Conservation (phyloP, 2,797 vertebrate genomes). For the Taenioides sp. region DNA sequence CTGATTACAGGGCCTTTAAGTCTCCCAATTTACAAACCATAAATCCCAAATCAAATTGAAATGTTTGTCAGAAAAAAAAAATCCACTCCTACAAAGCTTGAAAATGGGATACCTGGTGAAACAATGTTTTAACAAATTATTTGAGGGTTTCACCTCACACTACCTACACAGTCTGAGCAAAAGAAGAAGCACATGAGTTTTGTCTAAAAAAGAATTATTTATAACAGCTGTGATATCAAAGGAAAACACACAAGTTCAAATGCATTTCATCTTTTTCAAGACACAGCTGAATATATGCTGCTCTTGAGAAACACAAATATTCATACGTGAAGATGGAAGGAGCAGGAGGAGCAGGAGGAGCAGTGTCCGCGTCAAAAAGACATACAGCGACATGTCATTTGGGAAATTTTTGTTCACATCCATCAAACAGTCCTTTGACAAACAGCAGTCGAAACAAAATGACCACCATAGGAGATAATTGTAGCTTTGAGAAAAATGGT, state of each 20-base stretch:
- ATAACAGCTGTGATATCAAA: neutral
- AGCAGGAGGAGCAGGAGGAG: no score
- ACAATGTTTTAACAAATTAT: neutral
- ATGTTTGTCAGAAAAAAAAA: neutral
- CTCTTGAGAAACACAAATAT: neutral
- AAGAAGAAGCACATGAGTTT: neutral
- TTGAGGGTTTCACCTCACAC: neutral
- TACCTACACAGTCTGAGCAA: neutral
- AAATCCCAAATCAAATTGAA: neutral
- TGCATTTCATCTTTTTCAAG: neutral
- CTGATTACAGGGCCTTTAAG: neutral
- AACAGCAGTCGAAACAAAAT: neutral
- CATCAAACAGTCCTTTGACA: neutral
- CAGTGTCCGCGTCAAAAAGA: neutral
- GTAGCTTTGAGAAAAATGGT: neutral
- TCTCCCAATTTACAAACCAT: neutral
- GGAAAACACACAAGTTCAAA: neutral
- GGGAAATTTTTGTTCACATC: neutral
- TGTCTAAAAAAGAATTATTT: conserved; percentile 6
- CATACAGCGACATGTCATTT: neutral
- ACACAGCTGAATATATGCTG: neutral
- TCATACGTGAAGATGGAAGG: neutral
- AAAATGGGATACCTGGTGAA: neutral
- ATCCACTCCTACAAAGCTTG: neutral
- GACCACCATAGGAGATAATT: neutral